A percentile compares a stretch with the other conserved stretches of the same genome.
Conservation (phyloP, 2,113 vertebrate species). For the Blennius ocellaris region DNA sequence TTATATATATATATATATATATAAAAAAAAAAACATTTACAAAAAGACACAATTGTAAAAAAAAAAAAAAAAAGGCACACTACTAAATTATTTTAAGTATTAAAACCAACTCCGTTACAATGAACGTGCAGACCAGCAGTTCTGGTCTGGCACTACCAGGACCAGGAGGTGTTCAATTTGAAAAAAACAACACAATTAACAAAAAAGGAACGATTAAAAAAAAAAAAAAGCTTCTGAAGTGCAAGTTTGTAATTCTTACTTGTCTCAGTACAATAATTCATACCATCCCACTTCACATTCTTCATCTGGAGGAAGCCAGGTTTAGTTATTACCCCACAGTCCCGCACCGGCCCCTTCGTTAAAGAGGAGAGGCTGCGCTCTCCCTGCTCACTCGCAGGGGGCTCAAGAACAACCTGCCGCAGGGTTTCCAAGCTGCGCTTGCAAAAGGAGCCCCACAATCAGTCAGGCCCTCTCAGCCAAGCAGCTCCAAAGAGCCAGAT, state of each 20-base stretch:
- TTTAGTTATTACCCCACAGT: conserved; percentile 30
- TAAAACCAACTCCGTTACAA: conserved; percentile 77
- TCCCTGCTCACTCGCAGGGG: conserved; percentile 32
- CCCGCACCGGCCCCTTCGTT: conserved; percentile 45
- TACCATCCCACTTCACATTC: conserved; percentile 27
- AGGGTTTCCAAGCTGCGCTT: conserved; percentile 57
- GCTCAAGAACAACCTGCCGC: conserved; percentile 64
- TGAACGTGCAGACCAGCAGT: conserved; percentile 82
- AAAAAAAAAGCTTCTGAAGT: conserved; percentile 70
- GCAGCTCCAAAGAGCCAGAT: conserved; percentile 68
- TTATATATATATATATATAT: no score
- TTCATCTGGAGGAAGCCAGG: conserved; percentile 26
- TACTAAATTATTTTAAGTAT: conserved; percentile 79
- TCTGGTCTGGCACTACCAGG: conserved; percentile 74
- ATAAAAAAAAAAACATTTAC: conserved; percentile 84
- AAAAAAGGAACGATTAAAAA: conserved; percentile 1
- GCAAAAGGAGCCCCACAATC: conserved; percentile 60
- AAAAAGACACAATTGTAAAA: conserved; percentile 86
- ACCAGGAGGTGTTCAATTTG: conserved; percentile 29
- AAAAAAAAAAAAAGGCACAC: conserved; percentile 86
- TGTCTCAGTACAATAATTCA: conserved; percentile 49
- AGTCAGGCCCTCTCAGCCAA: conserved; percentile 64
- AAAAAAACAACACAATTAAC: conserved; percentile 37
- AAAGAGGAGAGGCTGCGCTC: conserved; percentile 43
- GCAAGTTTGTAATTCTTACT: conserved; percentile 63